Evolutionary conservation across 1,140 invertebrate species (phyloP), one percentile per base, ranked within the genome.

Genomic region (Drosophila serrata): DNA sequence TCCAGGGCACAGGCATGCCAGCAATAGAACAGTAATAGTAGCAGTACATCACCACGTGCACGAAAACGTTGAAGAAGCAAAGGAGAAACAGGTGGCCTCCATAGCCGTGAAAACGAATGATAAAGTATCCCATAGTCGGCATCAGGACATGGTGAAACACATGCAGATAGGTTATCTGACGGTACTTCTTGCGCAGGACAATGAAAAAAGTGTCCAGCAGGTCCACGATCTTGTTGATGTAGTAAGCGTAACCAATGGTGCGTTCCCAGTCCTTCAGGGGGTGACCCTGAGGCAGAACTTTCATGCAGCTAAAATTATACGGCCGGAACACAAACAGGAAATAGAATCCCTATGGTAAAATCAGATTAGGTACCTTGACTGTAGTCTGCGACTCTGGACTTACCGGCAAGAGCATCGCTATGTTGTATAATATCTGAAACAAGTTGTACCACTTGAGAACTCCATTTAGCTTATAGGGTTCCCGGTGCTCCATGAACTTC

Each of bases 381-480:
- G 9, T 31, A 24, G 6, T 0, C 7, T 9, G 8, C 7, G 13
- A 4, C 9, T 4, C 2, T 6, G 6, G 0, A 72, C 67, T 73
- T 35, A 84, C 84, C 22, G 6, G n/a, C 12, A 61, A 15, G 0
- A 81, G 43, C 8, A 86, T 39, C 5, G 39, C 6, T 3, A 40
- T 35, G n/a, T 91, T 91, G 42, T 61, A 81, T 5, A 51, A 6
- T 1, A 91, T 95, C 93, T 97, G 96, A 1, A 95, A 93, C 12
- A 96, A 93, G 81, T 98, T 98, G 93, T 99, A 99, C 9, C 95
- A 58, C 17, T 96, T 95, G 13, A 98, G 94, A 0, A 95, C 86
- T 35, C 94, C 48, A 69, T 95, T 96, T 12, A 98, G 93, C 19
- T 96, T 93, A 75, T 96, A 97, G 0, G 97, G 96, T 86, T 97